Evolutionary conservation across 2,797 vertebrate species (phyloP), one percentile per base, ranked within the genome.

Genomic region (Acanthis flammea): DNA sequence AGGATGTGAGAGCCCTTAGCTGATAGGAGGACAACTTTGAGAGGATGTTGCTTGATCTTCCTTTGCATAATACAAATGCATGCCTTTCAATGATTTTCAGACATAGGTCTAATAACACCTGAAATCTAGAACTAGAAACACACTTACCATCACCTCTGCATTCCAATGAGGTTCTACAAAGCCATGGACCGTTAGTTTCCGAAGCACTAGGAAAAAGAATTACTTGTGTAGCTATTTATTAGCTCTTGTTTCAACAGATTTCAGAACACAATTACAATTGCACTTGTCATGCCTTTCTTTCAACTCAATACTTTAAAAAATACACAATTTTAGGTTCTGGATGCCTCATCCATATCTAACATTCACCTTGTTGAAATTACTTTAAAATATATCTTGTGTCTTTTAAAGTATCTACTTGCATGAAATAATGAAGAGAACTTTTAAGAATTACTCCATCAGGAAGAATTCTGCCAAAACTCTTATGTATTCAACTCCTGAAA

Each of bases 121-220:
- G 25, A 68, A 92, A 70, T 23, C 9, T 51, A 65, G 33, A 91
- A 77, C 21, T 35, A 88, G 23, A 76, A 96, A 57, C 6, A 10
- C 7, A 98, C 99, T 99, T 98, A 99, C 99, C 99, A 99, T 99
- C 78, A 99, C 98, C 90, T 99, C 99, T 97, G 98, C 96, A 92
- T 98, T 99, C 96, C 98, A 98, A 39, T 99, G 99, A 67, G 99
- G 99, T 91, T 99, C 99, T 94, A 98, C 97, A 97, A 99, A 99
- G 74, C 99, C 99, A 89, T 99, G 98, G 58, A 99, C 99, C 7
- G 99, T 99, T 95, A 99, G 98, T 86, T 99, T 99, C 76, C 99
- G 98, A 92, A 99, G 98, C 73, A 99, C 99, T 99, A 92, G 71
- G 94, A 8, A 21, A 94, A 89, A 54, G 12, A 55, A 57, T 94